Conservation (phyloP, 2,888 invertebrate species). For the Drosophila leonis region DNA sequence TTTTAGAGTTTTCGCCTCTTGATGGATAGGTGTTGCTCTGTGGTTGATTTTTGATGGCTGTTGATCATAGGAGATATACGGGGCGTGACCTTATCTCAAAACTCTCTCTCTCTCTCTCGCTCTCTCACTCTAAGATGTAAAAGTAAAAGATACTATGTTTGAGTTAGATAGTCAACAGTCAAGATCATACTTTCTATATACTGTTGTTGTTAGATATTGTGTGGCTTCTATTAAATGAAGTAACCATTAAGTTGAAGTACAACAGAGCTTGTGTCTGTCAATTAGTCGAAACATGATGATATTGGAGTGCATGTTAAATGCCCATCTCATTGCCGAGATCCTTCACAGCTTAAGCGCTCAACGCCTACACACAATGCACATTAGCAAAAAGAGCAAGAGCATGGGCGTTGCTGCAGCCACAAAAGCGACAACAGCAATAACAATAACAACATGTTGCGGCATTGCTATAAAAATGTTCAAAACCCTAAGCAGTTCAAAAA, state of each 20-base stretch:
- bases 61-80: constrained; percentile 21
- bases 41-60: constrained; percentile 38
- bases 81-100: background rate
- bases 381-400: constrained; percentile 5
- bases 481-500: constrained; percentile 51
- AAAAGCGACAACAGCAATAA: constrained; percentile 19
- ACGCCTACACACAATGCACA: constrained; percentile 36
- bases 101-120: background rate
- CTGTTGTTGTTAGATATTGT: background rate
- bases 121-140: background rate
- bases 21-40: constrained; percentile 67
- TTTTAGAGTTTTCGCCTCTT: constrained; percentile 30
- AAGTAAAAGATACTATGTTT: constrained; percentile 5
- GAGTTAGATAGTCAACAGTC: background rate
- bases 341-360: constrained; percentile 24
- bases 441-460: constrained; percentile 29
- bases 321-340: constrained; percentile 18
- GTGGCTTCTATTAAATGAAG: background rate
- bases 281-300: constrained; percentile 31
- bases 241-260: constrained; percentile 3
- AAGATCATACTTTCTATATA: background rate
- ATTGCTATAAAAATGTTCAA: constrained; percentile 53
- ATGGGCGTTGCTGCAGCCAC: constrained; percentile 49
- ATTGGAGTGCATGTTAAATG: constrained; percentile 19
- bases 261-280: constrained; percentile 13